Percentiles rank a stretch among this genome's conserved stretches.
phyloP scores from a whole-genome alignment of 2,113 vertebrate species.

The Formicarius rufipectus region DNA sequence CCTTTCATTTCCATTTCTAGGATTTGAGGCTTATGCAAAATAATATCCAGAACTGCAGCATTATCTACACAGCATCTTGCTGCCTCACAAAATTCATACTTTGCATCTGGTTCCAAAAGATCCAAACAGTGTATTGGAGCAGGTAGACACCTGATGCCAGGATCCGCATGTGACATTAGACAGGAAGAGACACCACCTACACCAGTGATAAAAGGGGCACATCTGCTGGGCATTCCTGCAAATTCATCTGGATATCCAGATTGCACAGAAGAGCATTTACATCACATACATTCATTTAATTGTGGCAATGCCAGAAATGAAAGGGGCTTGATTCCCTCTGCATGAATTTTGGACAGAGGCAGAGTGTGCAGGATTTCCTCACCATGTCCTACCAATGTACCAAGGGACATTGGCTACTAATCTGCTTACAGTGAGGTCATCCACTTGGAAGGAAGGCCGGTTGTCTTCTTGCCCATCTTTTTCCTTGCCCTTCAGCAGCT shows the following conservation, averaged over 20 bases:
- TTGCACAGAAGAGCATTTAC: background rate
- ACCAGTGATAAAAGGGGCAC: background rate
- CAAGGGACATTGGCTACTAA: background rate
- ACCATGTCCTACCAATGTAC: background rate
- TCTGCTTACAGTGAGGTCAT: background rate
- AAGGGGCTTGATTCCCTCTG: background rate
- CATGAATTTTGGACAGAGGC: background rate
- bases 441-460: background rate
- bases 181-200: background rate
- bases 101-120: background rate
- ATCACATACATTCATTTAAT: background rate
- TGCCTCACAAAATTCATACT: background rate
- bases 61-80: background rate
- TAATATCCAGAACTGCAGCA: background rate
- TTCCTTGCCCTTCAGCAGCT: background rate
- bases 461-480: background rate
- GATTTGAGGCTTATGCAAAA: background rate
- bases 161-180: background rate
- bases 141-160: background rate
- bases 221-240: fast-evolving
- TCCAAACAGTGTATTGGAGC: background rate
- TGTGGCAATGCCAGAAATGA: background rate
- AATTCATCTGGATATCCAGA: background rate
- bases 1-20: background rate
- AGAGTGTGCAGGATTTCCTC: background rate